Evolutionary conservation across 2,888 invertebrate genomes (phyloP).

Genomic region (Nymphalis c-album): DNA sequence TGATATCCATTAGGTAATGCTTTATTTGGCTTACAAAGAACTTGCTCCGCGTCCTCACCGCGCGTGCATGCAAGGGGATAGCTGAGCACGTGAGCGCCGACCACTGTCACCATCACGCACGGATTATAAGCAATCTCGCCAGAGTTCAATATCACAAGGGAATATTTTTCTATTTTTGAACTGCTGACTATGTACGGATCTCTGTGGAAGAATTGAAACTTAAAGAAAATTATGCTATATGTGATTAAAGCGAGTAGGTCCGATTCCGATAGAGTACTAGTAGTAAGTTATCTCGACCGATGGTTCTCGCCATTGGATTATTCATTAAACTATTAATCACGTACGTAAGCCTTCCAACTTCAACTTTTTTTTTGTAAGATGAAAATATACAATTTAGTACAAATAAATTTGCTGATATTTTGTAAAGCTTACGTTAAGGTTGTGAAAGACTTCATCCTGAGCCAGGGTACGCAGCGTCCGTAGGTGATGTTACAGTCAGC

Average conservation of each 20-base stretch:
- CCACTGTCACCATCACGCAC: constrained; percentile 46
- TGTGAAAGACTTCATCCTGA: background rate
- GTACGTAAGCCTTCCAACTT: too few species aligned
- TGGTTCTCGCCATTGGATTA: too few species aligned
- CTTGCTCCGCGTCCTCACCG: constrained; percentile 4
- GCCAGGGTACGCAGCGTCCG: background rate
- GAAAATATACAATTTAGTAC: too few species aligned
- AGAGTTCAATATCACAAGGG: constrained; percentile 44
- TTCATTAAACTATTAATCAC: too few species aligned
- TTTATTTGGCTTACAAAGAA: constrained; percentile 30
- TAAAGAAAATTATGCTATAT: background rate
- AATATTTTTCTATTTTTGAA: constrained; percentile 40
- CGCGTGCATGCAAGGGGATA: constrained; percentile 36
- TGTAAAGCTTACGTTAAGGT: constrained; percentile 7
- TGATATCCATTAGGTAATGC: constrained; percentile 11
- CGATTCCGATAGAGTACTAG: too few species aligned
- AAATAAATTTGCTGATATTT: too few species aligned
- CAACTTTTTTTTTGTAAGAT: too few species aligned
- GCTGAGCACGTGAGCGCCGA: constrained; percentile 37
- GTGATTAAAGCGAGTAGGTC: too few species aligned
- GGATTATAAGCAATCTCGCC: constrained; percentile 56
- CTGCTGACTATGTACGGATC: constrained; percentile 50
- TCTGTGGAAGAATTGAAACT: constrained; percentile 14
- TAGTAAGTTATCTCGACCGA: too few species aligned
- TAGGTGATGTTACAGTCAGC: constrained; percentile 11